Conservation (phyloP, 2,888 invertebrate genomes). For the Coecobrya sp. region DNA sequence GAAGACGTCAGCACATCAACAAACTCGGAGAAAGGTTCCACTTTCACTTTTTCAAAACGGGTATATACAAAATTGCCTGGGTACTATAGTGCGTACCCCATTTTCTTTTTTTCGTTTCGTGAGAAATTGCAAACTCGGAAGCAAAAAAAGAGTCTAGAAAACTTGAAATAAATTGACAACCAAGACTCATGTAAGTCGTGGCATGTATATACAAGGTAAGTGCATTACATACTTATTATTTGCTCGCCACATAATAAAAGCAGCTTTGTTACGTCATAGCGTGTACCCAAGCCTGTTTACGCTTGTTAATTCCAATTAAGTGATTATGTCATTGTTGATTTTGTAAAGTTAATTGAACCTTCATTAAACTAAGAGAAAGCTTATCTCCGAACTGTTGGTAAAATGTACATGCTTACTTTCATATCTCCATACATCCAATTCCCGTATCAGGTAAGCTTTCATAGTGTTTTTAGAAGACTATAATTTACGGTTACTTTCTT, state of each 20-base stretch:
- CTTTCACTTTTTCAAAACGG: neutral
- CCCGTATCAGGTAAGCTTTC: too few relatives aligned
- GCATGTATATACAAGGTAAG: neutral
- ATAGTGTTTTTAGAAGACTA: too few relatives aligned
- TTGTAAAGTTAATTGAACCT: neutral
- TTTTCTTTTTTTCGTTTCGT: neutral
- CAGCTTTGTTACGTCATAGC: neutral
- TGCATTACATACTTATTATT: neutral
- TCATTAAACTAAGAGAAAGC: constrained; percentile 7
- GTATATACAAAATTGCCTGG: neutral
- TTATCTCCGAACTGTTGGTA: neutral
- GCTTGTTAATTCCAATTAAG: constrained; percentile 54
- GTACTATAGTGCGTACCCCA: neutral
- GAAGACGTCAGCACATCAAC: neutral
- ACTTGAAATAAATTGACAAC: neutral
- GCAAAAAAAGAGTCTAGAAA: neutral
- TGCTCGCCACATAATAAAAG: neutral
- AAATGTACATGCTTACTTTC: neutral
- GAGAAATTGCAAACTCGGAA: neutral
- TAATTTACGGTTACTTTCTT: too few relatives aligned
- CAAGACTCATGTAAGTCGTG: neutral
- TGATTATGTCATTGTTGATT: constrained; percentile 28
- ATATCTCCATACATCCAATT: too few relatives aligned
- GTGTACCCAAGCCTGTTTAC: neutral
- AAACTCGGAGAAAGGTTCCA: neutral